Base-by-base conservation (phyloP, 2,888 invertebrate genomes). In the Chrysopilus asiliformis region DNA sequence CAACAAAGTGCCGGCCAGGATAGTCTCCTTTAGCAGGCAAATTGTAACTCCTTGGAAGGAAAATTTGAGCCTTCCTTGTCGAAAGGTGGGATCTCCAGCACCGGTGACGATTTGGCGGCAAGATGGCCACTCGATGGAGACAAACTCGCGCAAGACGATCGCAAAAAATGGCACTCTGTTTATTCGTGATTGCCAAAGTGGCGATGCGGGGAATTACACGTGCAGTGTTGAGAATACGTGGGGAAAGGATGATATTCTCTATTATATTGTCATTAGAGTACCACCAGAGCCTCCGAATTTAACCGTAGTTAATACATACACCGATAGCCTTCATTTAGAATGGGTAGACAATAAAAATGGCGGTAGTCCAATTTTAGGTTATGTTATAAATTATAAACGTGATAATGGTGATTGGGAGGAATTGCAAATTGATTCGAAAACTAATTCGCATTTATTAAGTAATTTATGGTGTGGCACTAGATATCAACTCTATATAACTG, bases 331-430 rank as follows among this genome's bases (percentile, higher is more conserved):
- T 49, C 80, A 81, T 49, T 67, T 87, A 38, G 79, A 81, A 53
- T 87, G 85, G 85, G 72, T 73, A 47, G 79, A 80, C 52, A 80
- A 79, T 52, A 79, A 78, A 20, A 81, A 84, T 51, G 84, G 84
- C 2, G 86, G 86, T 8, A 85, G 83, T 43, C 78, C 80, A 16
- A 77, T 81, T 41, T 60, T 81, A 43, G 87, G 87, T 22, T 89
- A 87, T 60, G 84, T 86, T 4, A 82, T 90, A 43, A 87, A 87
- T 66, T 89, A 86, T 61, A 87, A 87, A 56, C 70, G 85, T 10
- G 85, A 87, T 50, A 83, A 82, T 51, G 89, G 89, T 1, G 89
- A 89, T 53, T 89, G 89, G 89, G 86, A 89, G 57, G 89, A 89
- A 58, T 65, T 86, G 41, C 86, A 86, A 58, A 80, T 89, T 36